Conservation (phyloP, 1,140 invertebrate species). For the Drosophila santomea region DNA sequence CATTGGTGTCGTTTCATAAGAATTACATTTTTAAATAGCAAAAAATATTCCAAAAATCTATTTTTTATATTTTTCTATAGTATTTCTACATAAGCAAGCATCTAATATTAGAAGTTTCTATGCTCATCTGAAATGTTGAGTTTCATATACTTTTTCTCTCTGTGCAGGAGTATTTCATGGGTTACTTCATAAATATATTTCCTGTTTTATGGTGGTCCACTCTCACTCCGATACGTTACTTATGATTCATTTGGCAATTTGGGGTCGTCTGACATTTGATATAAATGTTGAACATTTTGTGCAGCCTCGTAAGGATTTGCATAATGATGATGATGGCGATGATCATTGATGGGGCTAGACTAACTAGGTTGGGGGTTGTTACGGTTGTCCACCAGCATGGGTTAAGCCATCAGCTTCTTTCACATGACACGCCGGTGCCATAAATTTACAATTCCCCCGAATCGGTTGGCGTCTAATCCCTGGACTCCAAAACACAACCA, state of each 20-base stretch:
- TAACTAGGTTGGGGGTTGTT: slow-evolving; percentile 25
- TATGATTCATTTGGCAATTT: slow-evolving; percentile 82
- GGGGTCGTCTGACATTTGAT: slow-evolving; percentile 74
- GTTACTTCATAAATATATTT: slow-evolving; percentile 70
- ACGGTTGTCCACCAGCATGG: slow-evolving; percentile 11
- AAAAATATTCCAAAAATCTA: too few species aligned
- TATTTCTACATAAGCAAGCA: not conserved
- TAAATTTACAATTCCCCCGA: slow-evolving; percentile 55
- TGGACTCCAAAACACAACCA: slow-evolving; percentile 30
- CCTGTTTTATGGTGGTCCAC: slow-evolving; percentile 75
- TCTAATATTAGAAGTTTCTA: too few species aligned
- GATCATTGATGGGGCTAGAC: slow-evolving; percentile 38
- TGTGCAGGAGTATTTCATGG: slow-evolving; percentile 42
- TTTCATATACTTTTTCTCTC: slow-evolving; percentile 1
- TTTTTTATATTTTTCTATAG: not conserved
- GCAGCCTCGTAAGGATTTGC: slow-evolving; percentile 63
- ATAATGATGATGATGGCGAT: slow-evolving; percentile 55
- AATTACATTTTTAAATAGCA: not conserved
- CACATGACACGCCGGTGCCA: slow-evolving; percentile 60
- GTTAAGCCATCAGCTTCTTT: slow-evolving; percentile 58
- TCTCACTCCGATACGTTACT: slow-evolving; percentile 34
- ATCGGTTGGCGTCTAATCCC: slow-evolving; percentile 42
- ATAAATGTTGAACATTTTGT: slow-evolving; percentile 66
- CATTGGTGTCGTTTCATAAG: not conserved
- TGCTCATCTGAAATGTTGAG: not conserved